phyloP scores from a whole-genome alignment of 2,797 vertebrate species.

The Chiloscyllium punctatum region DNA sequence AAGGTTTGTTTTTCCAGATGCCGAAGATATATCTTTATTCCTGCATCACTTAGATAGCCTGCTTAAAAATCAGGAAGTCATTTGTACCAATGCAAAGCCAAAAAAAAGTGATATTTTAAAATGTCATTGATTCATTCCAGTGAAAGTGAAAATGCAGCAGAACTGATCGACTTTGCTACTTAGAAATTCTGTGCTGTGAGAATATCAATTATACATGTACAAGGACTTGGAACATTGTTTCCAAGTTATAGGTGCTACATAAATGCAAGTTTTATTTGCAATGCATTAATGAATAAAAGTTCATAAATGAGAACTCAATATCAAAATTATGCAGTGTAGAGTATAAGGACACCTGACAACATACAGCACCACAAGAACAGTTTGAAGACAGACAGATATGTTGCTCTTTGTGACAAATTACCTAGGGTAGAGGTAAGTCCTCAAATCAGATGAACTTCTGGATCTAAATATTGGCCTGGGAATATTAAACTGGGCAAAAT shows the following conservation, averaged over 20 bases:
- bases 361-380: neutral
- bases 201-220: neutral
- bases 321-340: neutral
- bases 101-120: neutral
- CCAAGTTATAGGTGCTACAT: neutral
- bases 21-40: neutral
- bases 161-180: neutral
- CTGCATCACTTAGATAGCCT: neutral
- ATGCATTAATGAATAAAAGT: neutral
- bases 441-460: neutral
- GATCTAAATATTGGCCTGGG: neutral
- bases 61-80: constrained; percentile 22
- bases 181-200: neutral
- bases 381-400: neutral
- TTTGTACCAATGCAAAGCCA: neutral
- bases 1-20: neutral
- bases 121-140: neutral
- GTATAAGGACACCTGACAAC: neutral
- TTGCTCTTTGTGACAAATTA: neutral
- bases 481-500: neutral
- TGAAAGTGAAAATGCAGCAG: neutral
- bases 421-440: neutral
- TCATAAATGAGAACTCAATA: neutral
- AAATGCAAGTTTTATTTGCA: neutral
- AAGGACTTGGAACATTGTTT: neutral